Conservation (phyloP, 2,113 vertebrate genomes). For the Anas platyrhynchos region DNA sequence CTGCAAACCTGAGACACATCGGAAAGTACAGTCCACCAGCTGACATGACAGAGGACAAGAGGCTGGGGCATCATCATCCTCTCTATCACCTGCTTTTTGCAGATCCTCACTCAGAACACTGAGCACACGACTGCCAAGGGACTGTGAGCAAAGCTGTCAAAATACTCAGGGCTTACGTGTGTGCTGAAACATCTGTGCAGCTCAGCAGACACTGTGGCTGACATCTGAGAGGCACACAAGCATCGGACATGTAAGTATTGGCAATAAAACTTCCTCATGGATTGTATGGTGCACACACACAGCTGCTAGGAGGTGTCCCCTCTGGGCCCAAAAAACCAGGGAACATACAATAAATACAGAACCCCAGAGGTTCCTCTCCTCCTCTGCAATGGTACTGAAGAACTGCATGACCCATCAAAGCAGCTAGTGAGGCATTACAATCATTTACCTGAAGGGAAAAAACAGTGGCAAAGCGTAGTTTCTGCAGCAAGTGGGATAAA, state of each 20-base stretch:
- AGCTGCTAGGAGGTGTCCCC: neutral
- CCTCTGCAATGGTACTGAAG: neutral
- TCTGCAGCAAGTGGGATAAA: neutral
- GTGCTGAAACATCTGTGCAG: neutral
- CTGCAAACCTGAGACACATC: neutral
- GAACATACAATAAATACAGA: neutral
- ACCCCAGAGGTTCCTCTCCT: neutral
- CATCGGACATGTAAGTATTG: neutral
- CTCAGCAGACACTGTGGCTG: neutral
- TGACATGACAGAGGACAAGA: neutral
- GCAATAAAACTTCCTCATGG: neutral
- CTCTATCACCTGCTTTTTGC: neutral
- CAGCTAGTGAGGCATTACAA: neutral
- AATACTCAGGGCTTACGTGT: fast-evolving
- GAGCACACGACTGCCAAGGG: fast-evolving
- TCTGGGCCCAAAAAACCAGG: neutral
- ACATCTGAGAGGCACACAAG: neutral
- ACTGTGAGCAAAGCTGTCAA: neutral
- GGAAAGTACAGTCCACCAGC: neutral
- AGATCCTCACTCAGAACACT: neutral
- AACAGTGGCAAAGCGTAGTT: neutral
- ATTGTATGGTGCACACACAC: fast-evolving
- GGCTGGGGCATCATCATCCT: neutral
- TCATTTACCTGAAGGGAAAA: neutral
- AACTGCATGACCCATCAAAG: neutral